Conservation (phyloP, 2,113 vertebrate species). For the Poecilia latipinna region DNA sequence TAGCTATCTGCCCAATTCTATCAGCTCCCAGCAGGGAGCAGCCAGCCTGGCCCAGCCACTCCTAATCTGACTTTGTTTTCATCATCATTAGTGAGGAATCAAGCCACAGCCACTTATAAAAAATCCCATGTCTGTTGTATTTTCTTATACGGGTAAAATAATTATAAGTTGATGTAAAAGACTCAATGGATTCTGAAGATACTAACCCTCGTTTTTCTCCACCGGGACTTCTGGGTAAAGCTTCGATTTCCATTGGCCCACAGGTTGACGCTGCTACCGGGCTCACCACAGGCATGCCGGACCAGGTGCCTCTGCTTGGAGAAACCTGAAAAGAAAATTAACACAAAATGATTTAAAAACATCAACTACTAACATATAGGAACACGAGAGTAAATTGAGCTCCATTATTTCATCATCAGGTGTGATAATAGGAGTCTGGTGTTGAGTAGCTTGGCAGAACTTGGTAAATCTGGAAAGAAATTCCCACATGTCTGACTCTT, state of each 20-base stretch:
- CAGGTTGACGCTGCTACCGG: conserved; percentile 73
- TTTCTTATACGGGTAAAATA: not conserved
- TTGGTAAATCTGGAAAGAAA: too few relatives aligned
- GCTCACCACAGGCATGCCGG: conserved; percentile 65
- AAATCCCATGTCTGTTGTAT: not conserved
- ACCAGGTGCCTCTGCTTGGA: conserved; percentile 65
- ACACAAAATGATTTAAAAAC: not conserved
- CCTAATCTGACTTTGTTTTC: conserved; percentile 10
- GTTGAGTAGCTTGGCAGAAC: too few relatives aligned
- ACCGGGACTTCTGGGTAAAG: conserved; percentile 86
- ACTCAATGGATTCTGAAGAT: not conserved
- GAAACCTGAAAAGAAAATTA: conserved; percentile 35
- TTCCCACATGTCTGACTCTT: too few relatives aligned
- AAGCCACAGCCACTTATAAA: not conserved
- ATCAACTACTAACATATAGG: not conserved
- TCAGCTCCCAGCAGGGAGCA: conserved; percentile 19
- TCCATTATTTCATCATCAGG: too few relatives aligned
- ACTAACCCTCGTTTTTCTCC: conserved; percentile 88
- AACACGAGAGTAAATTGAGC: too few relatives aligned
- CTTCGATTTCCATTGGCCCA: conserved; percentile 86
- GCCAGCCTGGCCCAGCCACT: not conserved
- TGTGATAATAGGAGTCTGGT: too few relatives aligned
- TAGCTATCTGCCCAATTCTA: conserved; percentile 12
- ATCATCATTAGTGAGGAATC: not conserved
- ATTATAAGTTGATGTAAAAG: not conserved